Evolutionary conservation across 2,888 invertebrate species (phyloP).

Genomic region (Limenitis camilla): DNA sequence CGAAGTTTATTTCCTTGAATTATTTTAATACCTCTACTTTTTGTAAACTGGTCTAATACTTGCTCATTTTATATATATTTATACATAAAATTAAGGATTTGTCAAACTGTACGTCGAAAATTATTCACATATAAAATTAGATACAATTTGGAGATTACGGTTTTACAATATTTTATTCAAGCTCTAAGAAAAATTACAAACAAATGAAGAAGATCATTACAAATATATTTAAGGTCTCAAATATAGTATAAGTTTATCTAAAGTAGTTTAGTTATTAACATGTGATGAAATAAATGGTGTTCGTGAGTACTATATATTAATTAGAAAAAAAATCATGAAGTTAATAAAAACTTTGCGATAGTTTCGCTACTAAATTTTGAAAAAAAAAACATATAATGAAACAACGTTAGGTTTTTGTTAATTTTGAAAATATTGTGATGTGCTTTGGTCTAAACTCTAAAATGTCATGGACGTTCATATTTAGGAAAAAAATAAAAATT

Average conservation of each 20-base stretch:
- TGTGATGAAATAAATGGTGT: constrained; percentile 29
- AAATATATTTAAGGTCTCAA: constrained; percentile 7
- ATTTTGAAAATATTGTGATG: constrained; percentile 30
- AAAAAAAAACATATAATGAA: too few species aligned
- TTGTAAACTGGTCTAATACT: too few species aligned
- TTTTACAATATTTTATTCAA: not conserved
- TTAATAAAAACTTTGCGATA: not conserved
- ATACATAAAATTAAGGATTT: too few species aligned
- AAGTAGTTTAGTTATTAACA: constrained; percentile 28
- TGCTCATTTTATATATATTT: too few species aligned
- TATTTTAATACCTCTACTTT: too few species aligned
- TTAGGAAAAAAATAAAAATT: constrained; percentile 4
- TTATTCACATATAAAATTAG: too few species aligned
- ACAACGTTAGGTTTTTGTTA: too few species aligned
- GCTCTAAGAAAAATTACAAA: not conserved
- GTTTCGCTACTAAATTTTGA: too few species aligned
- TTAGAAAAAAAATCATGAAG: not conserved
- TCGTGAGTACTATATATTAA: constrained; percentile 14
- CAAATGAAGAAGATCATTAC: not conserved
- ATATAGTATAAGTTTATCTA: constrained; percentile 10
- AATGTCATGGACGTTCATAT: constrained; percentile 28
- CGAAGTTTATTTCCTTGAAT: too few species aligned
- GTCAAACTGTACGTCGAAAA: too few species aligned
- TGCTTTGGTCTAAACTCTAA: constrained; percentile 30
- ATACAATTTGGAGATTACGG: not conserved